A percentile compares a stretch with the other conserved stretches of the same genome.
Conservation (phyloP, 1,140 invertebrate species). For the Antheraea pernyi region DNA sequence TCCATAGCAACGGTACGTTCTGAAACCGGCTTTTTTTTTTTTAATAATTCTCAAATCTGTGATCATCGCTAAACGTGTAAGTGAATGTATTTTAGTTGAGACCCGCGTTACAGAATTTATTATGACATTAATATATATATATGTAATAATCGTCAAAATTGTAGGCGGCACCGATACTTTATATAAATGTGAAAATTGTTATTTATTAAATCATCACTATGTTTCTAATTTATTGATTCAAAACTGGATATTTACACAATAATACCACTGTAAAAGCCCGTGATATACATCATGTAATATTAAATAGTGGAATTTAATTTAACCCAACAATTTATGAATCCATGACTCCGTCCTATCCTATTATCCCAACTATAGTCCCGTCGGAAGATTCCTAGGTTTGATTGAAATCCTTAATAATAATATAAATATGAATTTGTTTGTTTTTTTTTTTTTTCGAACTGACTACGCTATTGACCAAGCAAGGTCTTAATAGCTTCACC, state of each 20-base stretch:
- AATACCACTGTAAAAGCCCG: constrained; percentile 75
- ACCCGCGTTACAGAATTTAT: constrained; percentile 48
- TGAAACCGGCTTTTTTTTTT: constrained; percentile 65
- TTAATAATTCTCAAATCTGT: constrained; percentile 77
- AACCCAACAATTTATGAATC: background rate
- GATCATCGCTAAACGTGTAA: constrained; percentile 76
- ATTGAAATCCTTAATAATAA: too few relatives aligned
- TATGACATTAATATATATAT: constrained; percentile 36
- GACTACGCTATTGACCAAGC: too few relatives aligned
- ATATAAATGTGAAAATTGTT: constrained; percentile 70
- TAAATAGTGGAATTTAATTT: constrained; percentile 70
- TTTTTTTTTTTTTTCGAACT: too few relatives aligned
- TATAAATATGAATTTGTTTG: too few relatives aligned
- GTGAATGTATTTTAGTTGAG: constrained; percentile 67
- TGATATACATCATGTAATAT: constrained; percentile 78
- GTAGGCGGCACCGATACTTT: constrained; percentile 62
- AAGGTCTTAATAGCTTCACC: too few relatives aligned
- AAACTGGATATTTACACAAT: constrained; percentile 74
- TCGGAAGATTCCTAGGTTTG: too few relatives aligned
- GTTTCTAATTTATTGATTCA: constrained; percentile 71
- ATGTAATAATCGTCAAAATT: constrained; percentile 41
- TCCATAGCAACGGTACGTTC: constrained; percentile 75
- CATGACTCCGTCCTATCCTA: too few relatives aligned
- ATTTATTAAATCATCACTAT: constrained; percentile 75
- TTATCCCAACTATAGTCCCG: too few relatives aligned